Evolutionary conservation across 1,140 invertebrate genomes (phyloP).

Genomic region (Steinernema feltiae): DNA sequence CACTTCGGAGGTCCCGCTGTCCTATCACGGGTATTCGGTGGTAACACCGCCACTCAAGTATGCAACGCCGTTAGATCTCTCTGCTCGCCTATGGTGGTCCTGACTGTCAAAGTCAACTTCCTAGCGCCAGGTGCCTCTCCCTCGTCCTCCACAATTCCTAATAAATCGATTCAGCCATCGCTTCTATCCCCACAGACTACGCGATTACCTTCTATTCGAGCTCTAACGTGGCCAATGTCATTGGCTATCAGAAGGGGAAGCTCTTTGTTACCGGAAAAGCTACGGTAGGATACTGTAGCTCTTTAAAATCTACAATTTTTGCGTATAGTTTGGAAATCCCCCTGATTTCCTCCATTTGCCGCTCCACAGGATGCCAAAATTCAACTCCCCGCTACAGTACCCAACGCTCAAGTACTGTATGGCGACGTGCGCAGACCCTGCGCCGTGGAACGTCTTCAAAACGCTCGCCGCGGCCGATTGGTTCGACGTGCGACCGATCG

Average conservation of each 20-base stretch:
- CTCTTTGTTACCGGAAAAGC: not conserved
- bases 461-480: not conserved
- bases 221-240: not conserved
- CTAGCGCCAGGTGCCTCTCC: not conserved
- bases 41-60: not conserved
- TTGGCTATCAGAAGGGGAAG: not conserved
- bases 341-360: not conserved
- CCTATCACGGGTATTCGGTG: not conserved
- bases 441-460: constrained; percentile 2
- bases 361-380: not conserved
- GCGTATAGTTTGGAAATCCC: too few relatives aligned
- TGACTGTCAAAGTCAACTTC: not conserved
- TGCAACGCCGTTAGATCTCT: not conserved
- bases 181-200: not conserved
- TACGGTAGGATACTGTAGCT: not conserved
- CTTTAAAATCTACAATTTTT: too few relatives aligned
- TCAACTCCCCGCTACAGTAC: not conserved
- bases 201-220: not conserved
- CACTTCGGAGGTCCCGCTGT: not conserved
- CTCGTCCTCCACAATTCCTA: not conserved
- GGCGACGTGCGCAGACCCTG: not conserved
- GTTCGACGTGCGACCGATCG: not conserved
- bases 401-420: not conserved
- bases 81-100: not conserved
- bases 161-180: not conserved